These are phyloP conservation scores for Heliocidaris erythrogramma DNA, from an alignment of 35 echinoderm and acorn worm species.

Conservation along the genomic window DNA sequence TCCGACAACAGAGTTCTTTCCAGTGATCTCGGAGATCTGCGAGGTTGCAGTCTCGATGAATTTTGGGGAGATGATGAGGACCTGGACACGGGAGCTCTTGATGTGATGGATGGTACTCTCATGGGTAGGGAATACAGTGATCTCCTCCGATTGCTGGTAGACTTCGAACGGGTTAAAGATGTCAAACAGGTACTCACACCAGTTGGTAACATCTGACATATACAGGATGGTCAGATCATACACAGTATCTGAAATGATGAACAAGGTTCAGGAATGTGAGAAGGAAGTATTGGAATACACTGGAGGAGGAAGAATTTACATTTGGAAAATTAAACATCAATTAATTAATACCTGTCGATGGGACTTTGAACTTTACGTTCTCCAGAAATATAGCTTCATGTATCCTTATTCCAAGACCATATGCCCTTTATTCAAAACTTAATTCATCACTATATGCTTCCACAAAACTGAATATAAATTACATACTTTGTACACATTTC, in stretches of 20 bases:
- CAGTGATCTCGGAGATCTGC: conserved; percentile 45
- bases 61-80: conserved; percentile 82
- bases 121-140: conserved; percentile 71
- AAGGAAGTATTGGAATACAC: background rate
- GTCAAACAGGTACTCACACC: conserved; percentile 97
- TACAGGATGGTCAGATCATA: conserved; percentile 91
- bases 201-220: conserved; percentile 78
- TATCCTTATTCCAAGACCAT: too few species aligned
- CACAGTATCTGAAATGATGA: conserved; percentile 40
- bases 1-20: conserved; percentile 55
- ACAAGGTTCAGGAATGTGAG: background rate
- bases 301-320: background rate
- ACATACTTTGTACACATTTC: background rate
- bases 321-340: too few species aligned
- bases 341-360: too few species aligned
- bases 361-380: too few species aligned
- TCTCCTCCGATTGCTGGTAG: conserved; percentile 84
- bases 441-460: background rate
- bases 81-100: conserved; percentile 55
- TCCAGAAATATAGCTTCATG: too few species aligned
- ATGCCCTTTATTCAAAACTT: background rate
- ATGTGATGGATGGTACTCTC: conserved; percentile 68
- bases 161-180: conserved; percentile 80
- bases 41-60: conserved; percentile 62
- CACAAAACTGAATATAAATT: background rate